A percentile compares a stretch with the other conserved stretches of the same genome.
Conservation (phyloP, 2,888 invertebrate genomes). For the Galeopsomyia nigrocyanea region DNA sequence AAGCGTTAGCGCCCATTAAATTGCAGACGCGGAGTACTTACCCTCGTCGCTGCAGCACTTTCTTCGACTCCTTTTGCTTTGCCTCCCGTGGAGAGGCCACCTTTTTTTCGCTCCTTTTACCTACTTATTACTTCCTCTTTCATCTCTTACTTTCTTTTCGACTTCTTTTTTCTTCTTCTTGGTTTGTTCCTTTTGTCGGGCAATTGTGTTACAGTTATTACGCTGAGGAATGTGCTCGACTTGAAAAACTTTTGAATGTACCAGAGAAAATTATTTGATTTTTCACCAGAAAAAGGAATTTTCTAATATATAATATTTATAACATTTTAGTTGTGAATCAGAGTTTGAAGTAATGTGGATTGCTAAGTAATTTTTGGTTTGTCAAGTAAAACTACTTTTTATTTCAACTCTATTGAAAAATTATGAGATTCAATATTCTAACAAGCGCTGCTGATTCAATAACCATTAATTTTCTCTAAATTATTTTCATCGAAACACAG, state of each 20-base stretch:
- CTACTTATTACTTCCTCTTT: conserved; percentile 25
- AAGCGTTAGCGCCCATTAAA: conserved; percentile 38
- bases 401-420: too few species aligned
- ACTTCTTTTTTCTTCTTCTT: too few species aligned
- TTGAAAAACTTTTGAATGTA: background rate
- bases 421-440: too few species aligned
- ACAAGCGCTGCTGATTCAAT: too few species aligned
- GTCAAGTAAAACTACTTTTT: too few species aligned
- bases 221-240: conserved; percentile 1
- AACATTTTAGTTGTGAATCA: too few species aligned
- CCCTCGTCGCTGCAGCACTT: conserved; percentile 21
- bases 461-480: too few species aligned
- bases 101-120: conserved; percentile 17
- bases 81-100: background rate
- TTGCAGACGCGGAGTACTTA: conserved; percentile 36
- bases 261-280: background rate
- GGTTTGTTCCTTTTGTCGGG: conserved; percentile 26
- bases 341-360: too few species aligned
- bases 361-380: too few species aligned
- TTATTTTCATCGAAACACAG: too few species aligned
- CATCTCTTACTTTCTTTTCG: background rate
- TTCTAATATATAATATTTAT: background rate
- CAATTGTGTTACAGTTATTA: conserved; percentile 30
- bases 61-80: conserved; percentile 28
- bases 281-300: too few species aligned